A percentile compares a stretch with the other conserved stretches of the same genome.
Conservation (phyloP, 2,888 invertebrate genomes). For the Calameuta pallipes region DNA sequence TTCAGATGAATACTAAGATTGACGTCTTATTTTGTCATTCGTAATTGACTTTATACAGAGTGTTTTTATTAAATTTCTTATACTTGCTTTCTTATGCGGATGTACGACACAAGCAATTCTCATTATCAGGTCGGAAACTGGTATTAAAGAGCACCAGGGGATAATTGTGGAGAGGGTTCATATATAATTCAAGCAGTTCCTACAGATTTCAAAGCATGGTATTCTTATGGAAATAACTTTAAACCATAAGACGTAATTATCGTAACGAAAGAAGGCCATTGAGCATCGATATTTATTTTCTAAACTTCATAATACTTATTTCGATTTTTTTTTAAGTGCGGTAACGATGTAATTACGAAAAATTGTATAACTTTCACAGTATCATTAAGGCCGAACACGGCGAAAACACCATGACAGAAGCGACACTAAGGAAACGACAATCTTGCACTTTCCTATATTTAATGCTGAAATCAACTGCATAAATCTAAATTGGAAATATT, state of each 20-base stretch:
- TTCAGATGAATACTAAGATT: not conserved
- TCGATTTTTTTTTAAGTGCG: not conserved
- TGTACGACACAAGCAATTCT: not conserved
- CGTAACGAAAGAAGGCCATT: not conserved
- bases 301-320: not conserved
- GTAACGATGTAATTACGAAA: not conserved
- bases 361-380: not conserved
- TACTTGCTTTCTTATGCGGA: not conserved
- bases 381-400: not conserved
- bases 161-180: not conserved
- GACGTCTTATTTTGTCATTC: not conserved
- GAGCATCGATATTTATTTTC: not conserved
- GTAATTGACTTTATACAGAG: not conserved
- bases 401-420: not conserved
- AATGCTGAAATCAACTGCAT: not conserved
- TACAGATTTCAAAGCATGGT: not conserved
- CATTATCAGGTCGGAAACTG: not conserved
- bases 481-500: not conserved
- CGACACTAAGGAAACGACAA: not conserved
- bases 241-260: not conserved
- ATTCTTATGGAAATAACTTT: not conserved
- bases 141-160: not conserved
- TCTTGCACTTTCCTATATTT: not conserved
- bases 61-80: not conserved
- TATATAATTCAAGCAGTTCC: not conserved